These are phyloP conservation scores for Octonoba sinensis DNA, from an alignment of 2,888 invertebrate species.

Conservation along the genomic window DNA sequence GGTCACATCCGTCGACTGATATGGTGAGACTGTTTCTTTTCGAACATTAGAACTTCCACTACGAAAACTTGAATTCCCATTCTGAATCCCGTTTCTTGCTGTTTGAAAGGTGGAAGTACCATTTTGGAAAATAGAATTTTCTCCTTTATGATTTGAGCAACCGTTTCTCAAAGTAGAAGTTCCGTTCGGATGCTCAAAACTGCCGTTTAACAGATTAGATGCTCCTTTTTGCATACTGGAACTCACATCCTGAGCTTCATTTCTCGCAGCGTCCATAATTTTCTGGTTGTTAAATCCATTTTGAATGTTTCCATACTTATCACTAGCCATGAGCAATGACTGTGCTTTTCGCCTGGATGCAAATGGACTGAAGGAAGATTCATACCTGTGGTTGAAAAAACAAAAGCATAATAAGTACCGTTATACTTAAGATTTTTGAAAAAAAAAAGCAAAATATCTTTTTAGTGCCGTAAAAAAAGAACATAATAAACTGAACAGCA, in stretches of 20 bases:
- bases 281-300: neutral
- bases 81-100: neutral
- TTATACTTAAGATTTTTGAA: neutral
- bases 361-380: conserved; percentile 50
- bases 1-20: conserved; percentile 46
- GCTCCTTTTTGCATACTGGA: too few relatives aligned
- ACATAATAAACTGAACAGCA: too few relatives aligned
- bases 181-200: too few relatives aligned
- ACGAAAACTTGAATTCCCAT: neutral
- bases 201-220: too few relatives aligned
- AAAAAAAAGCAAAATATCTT: neutral
- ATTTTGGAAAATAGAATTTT: too few relatives aligned
- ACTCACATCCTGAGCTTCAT: too few relatives aligned
- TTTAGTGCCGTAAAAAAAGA: neutral
- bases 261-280: too few relatives aligned
- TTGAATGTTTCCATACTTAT: conserved; percentile 25
- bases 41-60: neutral
- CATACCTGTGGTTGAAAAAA: conserved; percentile 30
- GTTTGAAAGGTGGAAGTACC: too few relatives aligned
- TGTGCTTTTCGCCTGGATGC: conserved; percentile 19
- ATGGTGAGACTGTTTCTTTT: conserved; percentile 24
- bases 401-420: neutral
- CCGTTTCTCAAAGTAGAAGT: too few relatives aligned
- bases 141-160: too few relatives aligned
- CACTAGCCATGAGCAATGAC: conserved; percentile 41